phyloP scores from a whole-genome alignment of 2,888 invertebrate species.

The Cephus pulcher region DNA sequence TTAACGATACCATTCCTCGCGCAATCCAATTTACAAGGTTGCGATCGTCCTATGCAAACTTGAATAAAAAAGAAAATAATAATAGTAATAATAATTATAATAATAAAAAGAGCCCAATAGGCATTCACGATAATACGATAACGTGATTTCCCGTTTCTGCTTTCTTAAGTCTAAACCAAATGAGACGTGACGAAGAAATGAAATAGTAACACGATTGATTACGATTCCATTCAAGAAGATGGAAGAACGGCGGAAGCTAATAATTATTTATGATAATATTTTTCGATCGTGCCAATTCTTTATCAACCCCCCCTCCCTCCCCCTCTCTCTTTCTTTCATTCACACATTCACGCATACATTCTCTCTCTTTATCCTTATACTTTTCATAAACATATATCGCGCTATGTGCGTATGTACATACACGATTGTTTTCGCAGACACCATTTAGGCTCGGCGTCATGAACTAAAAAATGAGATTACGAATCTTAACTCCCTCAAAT shows the following conservation, averaged over 20 bases:
- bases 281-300: not conserved
- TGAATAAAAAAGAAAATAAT: not conserved
- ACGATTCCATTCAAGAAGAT: not conserved
- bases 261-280: not conserved
- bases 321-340: not conserved
- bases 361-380: not conserved
- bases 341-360: not conserved
- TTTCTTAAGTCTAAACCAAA: not conserved
- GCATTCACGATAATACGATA: not conserved
- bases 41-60: not conserved
- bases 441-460: not conserved
- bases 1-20: not conserved
- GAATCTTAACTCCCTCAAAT: not conserved
- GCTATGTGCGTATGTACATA: not conserved
- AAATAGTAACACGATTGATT: not conserved
- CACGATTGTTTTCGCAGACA: not conserved
- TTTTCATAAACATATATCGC: not conserved
- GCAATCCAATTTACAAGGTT: not conserved
- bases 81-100: not conserved
- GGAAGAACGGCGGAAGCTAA: not conserved
- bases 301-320: not conserved
- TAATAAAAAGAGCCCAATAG: not conserved
- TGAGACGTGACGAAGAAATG: not conserved
- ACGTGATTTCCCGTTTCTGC: not conserved
- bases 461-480: slow-evolving; percentile 43